phyloP scores from a whole-genome alignment of 2,888 invertebrate genomes.

The Hofmannophila pseudospretella region DNA sequence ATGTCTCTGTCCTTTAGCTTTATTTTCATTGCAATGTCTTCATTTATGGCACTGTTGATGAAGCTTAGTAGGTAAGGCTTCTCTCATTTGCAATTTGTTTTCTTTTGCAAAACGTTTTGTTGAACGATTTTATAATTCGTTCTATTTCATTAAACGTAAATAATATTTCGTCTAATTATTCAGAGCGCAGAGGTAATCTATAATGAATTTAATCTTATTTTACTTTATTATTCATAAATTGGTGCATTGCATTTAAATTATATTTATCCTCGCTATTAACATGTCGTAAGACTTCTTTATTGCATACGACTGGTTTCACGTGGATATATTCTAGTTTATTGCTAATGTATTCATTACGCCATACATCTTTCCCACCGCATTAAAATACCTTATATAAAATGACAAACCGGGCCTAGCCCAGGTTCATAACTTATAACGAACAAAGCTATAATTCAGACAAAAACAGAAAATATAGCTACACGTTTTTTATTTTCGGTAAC shows the following conservation, averaged over 20 bases:
- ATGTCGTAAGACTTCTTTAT: slow-evolving; percentile 56
- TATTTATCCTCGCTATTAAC: slow-evolving; percentile 57
- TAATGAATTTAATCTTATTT: no score
- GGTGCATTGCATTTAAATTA: slow-evolving; percentile 24
- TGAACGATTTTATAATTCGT: no score
- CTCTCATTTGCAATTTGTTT: no score
- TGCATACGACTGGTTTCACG: slow-evolving; percentile 50
- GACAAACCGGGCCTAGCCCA: slow-evolving; percentile 53
- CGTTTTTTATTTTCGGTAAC: slow-evolving; percentile 69
- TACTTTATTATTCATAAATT: slow-evolving; percentile 5
- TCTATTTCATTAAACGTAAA: no score
- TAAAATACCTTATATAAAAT: slow-evolving; percentile 64
- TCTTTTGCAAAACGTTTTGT: no score
- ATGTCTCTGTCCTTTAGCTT: no score
- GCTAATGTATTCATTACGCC: slow-evolving; percentile 72
- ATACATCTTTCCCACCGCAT: slow-evolving; percentile 69
- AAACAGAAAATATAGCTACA: slow-evolving; percentile 60
- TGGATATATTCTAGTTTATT: slow-evolving; percentile 46
- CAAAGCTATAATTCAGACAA: slow-evolving; percentile 67
- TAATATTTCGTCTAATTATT: no score
- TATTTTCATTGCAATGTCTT: no score
- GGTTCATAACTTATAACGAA: slow-evolving; percentile 53
- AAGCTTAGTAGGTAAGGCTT: no score
- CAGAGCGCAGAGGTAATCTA: no score
- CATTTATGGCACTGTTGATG: no score